Base-by-base conservation (phyloP, 2,113 vertebrate genomes). In the Etheostoma spectabile region DNA sequence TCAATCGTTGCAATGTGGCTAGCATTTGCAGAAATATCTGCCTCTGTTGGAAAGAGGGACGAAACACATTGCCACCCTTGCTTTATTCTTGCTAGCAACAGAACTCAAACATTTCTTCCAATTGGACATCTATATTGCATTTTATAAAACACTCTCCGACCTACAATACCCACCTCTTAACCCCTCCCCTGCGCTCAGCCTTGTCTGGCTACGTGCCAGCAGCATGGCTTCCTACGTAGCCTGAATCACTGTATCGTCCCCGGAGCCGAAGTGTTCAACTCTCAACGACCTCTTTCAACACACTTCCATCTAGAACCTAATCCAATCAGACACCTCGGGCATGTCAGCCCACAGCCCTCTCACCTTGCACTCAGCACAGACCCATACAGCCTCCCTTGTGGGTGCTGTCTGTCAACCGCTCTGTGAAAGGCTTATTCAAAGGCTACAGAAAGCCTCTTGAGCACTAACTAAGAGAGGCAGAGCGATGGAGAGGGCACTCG, bases 401-500 rank as follows among this genome's bases (percentile, higher is more conserved):
- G 90, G 79, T 53, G 70, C 80, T 76, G 76, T 83, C 69, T 74
- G 79, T 72, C 80, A 55, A 73, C 52, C n/a, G 5, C 7, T 8
- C 71, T 72, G 63, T 68, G 77, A 92, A 84, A 88, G 73, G 56
- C 77, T 88, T 82, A 75, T 78, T 87, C 59, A 72, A 71, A 79
- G 77, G 76, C 80, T 30, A 88, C 82, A 84, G 85, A 89, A 86
- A 85, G 85, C 80, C 83, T 84, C 86, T 89, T 91, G 77, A 92
- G 65, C 73, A 22, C 49, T 86, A 79, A 72, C 56, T 42, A 74
- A 88, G 74, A 85, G 64, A 77, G 74, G 68, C 79, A 89, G 79
- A 75, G 71, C 14, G 8, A 67, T 66, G 66, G 78, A 88, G 81
- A 82, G 84, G 53, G 68, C 74, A 81, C 86, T 81, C 65, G 66